Evolutionary conservation across 2,113 vertebrate genomes (phyloP).

Genomic region (Microcebus ravelobensis): DNA sequence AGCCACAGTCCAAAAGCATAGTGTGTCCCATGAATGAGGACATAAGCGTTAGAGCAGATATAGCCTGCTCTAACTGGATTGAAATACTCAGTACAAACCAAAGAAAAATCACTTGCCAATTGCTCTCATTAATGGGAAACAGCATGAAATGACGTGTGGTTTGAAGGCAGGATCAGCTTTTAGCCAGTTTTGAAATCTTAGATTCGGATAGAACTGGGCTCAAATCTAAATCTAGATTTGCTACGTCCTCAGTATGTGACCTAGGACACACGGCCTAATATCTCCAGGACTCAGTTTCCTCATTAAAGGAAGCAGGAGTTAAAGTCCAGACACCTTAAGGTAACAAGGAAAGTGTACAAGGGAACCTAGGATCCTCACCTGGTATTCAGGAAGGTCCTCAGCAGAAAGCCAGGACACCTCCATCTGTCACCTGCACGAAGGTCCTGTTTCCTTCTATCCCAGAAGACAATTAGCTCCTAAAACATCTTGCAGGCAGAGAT

Average conservation of each 20-base stretch:
- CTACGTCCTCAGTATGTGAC: not conserved
- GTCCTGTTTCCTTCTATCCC: not conserved
- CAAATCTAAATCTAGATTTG: not conserved
- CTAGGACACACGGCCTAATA: not conserved
- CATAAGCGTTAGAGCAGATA: not conserved
- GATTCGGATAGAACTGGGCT: not conserved
- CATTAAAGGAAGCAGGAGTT: not conserved
- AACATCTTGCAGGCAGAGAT: not conserved
- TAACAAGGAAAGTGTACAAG: not conserved
- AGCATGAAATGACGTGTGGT: not conserved
- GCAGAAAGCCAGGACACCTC: not conserved
- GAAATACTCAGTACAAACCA: slow-evolving; percentile 62
- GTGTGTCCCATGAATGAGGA: slow-evolving; percentile 23
- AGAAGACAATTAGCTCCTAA: not conserved
- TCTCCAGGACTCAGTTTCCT: not conserved
- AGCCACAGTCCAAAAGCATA: slow-evolving; percentile 37
- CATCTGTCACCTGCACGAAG: not conserved
- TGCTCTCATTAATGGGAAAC: not conserved
- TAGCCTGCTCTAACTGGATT: not conserved
- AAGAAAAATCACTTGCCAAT: slow-evolving; percentile 38
- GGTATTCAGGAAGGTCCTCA: not conserved
- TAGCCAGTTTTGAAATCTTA: slow-evolving; percentile 4
- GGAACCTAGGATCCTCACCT: not conserved
- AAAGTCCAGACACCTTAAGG: not conserved
- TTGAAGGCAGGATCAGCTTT: not conserved